Evolutionary conservation across 2,888 invertebrate genomes (phyloP).

Genomic region (Yponomeuta evonymella): DNA sequence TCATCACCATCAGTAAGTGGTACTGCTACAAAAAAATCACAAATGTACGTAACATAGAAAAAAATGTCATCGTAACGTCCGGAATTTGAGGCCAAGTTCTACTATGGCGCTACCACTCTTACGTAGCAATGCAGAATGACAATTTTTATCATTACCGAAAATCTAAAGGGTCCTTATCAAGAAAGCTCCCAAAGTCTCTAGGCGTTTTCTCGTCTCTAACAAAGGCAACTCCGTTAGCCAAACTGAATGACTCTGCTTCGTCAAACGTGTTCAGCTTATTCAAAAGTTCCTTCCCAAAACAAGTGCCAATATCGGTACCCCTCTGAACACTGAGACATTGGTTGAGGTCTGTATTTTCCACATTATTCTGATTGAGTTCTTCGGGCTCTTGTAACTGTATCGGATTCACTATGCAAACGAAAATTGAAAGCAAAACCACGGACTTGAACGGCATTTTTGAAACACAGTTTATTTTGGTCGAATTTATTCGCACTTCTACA

Average conservation of each 20-base stretch:
- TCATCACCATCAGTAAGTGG: too few relatives aligned
- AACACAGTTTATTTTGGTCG: conserved; percentile 26
- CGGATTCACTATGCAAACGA: conserved; percentile 29
- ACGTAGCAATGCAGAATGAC: background rate
- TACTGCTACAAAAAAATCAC: too few relatives aligned
- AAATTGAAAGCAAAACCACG: conserved; percentile 31
- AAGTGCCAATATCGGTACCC: conserved; percentile 73
- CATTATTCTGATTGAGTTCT: conserved; percentile 49
- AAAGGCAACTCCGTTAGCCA: conserved; percentile 79
- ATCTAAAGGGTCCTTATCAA: conserved; percentile 85
- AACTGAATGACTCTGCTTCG: conserved; percentile 79
- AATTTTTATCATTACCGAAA: conserved; percentile 70
- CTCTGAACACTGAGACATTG: conserved; percentile 56
- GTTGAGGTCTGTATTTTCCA: conserved; percentile 52
- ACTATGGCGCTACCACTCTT: background rate
- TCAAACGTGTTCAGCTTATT: conserved; percentile 80
- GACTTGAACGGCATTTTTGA: conserved; percentile 23
- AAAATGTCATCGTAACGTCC: too few relatives aligned
- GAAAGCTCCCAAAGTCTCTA: conserved; percentile 79
- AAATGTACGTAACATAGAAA: too few relatives aligned
- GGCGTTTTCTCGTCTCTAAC: conserved; percentile 80
- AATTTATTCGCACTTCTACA: background rate
- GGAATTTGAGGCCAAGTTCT: too few relatives aligned
- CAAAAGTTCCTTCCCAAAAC: conserved; percentile 82
- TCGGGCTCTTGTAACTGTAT: conserved; percentile 59